These are phyloP conservation scores for Plutomurus gul DNA, from an alignment of 1,140 invertebrate species.

Conservation along the genomic window DNA sequence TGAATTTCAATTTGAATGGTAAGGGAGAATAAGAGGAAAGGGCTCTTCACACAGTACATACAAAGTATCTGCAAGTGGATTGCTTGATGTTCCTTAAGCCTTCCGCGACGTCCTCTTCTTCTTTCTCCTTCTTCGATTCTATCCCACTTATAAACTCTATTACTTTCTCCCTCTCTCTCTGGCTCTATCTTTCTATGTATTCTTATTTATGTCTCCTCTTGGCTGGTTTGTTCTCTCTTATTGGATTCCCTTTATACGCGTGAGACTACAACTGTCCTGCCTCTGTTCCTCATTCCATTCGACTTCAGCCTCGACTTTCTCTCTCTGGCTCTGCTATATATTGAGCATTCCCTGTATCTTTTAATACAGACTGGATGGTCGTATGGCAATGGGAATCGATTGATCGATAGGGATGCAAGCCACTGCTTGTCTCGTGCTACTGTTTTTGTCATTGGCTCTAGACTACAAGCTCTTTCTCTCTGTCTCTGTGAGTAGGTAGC, in stretches of 20 bases:
- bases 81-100: not conserved
- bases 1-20: constrained; percentile 27
- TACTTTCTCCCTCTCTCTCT: not conserved
- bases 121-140: not conserved
- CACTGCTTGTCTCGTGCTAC: not conserved
- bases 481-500: too few relatives aligned
- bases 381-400: constrained; percentile 14
- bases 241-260: too few relatives aligned
- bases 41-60: constrained; percentile 14
- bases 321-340: too few relatives aligned
- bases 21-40: not conserved
- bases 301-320: too few relatives aligned
- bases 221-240: too few relatives aligned
- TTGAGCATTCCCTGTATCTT: too few relatives aligned
- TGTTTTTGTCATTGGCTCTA: too few relatives aligned
- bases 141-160: not conserved
- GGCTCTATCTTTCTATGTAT: not conserved
- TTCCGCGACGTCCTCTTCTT: not conserved
- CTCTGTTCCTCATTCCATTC: too few relatives aligned
- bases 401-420: constrained; percentile 15
- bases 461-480: too few relatives aligned
- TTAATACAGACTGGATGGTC: too few relatives aligned
- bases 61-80: constrained; percentile 22
- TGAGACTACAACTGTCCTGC: too few relatives aligned
- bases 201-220: not conserved